phyloP scores from a whole-genome alignment of 2,888 invertebrate species.

The Mimachlamys varia region DNA sequence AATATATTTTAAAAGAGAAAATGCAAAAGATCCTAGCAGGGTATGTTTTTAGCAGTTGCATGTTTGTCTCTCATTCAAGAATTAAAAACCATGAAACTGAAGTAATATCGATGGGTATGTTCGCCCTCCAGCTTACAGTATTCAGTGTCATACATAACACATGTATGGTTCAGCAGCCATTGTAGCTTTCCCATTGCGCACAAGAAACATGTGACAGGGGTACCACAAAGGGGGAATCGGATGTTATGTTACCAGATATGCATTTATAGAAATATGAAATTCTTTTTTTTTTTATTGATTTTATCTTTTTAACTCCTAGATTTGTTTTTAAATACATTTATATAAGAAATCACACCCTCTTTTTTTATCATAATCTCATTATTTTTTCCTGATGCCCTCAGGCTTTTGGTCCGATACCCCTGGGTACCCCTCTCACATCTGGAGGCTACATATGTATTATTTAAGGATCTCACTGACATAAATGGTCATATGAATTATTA shows the following conservation, averaged over 20 bases:
- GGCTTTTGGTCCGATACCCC: neutral
- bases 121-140: neutral
- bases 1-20: neutral
- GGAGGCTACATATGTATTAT: neutral
- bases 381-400: neutral
- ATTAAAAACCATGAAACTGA: neutral
- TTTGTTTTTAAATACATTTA: neutral
- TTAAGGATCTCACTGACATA: constrained; percentile 6
- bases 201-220: neutral
- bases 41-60: neutral
- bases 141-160: neutral
- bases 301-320: neutral
- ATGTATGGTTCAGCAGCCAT: neutral
- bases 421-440: neutral
- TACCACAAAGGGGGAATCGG: neutral
- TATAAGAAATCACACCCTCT: neutral
- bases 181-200: constrained; percentile 1
- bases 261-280: constrained; percentile 10
- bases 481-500: constrained; percentile 3
- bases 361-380: too few relatives aligned
- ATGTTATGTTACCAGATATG: neutral
- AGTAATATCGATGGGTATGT: neutral
- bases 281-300: neutral
- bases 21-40: neutral
- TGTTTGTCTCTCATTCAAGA: neutral